Evolutionary conservation across 2,113 vertebrate genomes (phyloP).

Genomic region (Microtus montanus): DNA sequence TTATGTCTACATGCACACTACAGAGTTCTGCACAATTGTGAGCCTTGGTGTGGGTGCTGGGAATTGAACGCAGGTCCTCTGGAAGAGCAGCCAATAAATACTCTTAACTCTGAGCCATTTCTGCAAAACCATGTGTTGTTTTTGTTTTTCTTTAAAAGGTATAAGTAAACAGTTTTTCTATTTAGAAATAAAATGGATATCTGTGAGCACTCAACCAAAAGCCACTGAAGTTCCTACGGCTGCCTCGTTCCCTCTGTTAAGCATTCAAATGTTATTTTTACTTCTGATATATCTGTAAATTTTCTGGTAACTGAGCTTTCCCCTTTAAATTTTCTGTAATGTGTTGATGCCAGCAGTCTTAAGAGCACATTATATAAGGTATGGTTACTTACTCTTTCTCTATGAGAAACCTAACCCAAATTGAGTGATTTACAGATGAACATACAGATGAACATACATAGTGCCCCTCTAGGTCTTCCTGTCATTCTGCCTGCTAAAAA

Average conservation of each 20-base stretch:
- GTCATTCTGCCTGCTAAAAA: neutral
- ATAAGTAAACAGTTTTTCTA: constrained; percentile 45
- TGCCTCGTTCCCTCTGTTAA: neutral
- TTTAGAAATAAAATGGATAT: constrained; percentile 8
- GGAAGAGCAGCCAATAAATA: neutral
- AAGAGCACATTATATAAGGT: neutral
- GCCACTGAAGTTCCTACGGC: neutral
- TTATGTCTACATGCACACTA: neutral
- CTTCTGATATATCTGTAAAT: constrained; percentile 23
- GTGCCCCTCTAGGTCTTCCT: neutral
- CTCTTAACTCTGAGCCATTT: neutral
- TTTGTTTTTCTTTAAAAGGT: constrained; percentile 31
- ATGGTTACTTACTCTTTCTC: neutral
- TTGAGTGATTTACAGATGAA: neutral
- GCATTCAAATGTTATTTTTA: neutral
- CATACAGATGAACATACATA: fast-evolving
- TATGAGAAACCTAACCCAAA: neutral
- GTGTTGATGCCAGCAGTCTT: neutral
- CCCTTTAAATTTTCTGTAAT: neutral
- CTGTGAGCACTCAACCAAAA: neutral
- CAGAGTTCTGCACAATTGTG: neutral
- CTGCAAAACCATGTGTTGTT: neutral
- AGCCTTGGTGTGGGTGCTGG: neutral
- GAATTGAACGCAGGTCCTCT: neutral
- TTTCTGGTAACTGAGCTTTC: neutral